Percentiles rank a stretch among this genome's conserved stretches.
These are phyloP conservation scores for Lucifuga dentata DNA, from an alignment of 2,113 vertebrate genomes.

Conservation along the genomic window DNA sequence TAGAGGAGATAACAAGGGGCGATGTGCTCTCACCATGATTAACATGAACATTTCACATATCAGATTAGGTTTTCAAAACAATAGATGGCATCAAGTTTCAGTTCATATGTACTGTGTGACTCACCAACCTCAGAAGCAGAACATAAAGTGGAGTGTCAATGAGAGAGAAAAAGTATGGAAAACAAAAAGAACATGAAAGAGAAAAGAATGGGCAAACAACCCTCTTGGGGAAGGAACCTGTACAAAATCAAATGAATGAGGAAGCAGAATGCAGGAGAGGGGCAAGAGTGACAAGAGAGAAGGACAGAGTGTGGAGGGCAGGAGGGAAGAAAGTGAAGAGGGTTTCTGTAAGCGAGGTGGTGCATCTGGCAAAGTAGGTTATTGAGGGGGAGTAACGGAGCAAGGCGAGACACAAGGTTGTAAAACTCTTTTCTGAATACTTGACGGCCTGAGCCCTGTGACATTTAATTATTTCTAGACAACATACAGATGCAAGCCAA, in stretches of 20 bases:
- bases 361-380: constrained; percentile 53
- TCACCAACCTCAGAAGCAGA: constrained; percentile 50
- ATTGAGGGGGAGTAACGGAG: constrained; percentile 58
- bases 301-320: background rate
- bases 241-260: constrained; percentile 16
- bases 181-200: constrained; percentile 28
- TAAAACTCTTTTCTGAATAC: constrained; percentile 69
- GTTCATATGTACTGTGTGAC: constrained; percentile 29
- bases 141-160: constrained; percentile 51
- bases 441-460: constrained; percentile 53
- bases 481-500: constrained; percentile 53
- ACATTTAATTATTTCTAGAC: constrained; percentile 77
- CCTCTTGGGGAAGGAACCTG: constrained; percentile 36
- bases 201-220: no score
- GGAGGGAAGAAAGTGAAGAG: constrained; percentile 31
- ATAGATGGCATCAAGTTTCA: constrained; percentile 48
- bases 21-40: constrained; percentile 66
- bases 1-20: constrained; percentile 73
- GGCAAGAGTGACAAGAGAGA: no score
- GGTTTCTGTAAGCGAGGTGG: constrained; percentile 23
- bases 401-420: constrained; percentile 50
- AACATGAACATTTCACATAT: constrained; percentile 61
- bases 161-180: constrained; percentile 16
- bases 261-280: constrained; percentile 1
- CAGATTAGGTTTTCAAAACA: constrained; percentile 52